Conservation (phyloP, 2,113 vertebrate species). For the Pipra filicauda region DNA sequence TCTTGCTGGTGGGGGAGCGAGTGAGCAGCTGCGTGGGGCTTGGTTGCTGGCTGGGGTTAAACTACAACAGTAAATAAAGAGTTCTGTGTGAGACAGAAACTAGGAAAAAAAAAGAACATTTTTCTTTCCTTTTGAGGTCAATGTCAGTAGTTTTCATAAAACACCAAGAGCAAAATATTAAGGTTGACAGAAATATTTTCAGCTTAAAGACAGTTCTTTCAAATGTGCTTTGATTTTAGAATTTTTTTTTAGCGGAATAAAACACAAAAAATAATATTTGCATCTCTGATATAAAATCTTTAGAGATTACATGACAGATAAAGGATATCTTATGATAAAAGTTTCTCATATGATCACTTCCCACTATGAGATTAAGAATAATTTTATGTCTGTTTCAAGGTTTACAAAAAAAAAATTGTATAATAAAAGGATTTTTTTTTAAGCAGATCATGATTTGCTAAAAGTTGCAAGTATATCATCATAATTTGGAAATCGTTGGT, state of each 20-base stretch:
- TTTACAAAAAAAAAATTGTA: not conserved
- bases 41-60: not conserved
- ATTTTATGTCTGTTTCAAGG: not conserved
- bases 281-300: not conserved
- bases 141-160: not conserved
- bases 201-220: not conserved
- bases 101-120: not conserved
- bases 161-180: not conserved
- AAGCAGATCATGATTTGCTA: not conserved
- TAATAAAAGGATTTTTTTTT: not conserved
- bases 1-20: not conserved
- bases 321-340: not conserved
- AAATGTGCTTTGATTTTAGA: not conserved
- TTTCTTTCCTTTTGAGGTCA: not conserved
- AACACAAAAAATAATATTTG: fast-evolving
- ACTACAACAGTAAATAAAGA: not conserved
- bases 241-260: not conserved
- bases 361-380: not conserved
- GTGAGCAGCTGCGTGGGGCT: fast-evolving
- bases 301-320: not conserved
- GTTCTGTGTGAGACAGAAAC: not conserved
- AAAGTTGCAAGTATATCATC: not conserved
- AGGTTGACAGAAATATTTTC: not conserved
- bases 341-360: not conserved
- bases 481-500: not conserved